phyloP scores from a whole-genome alignment of 2,113 vertebrate genomes.

The Apeltes quadracus region DNA sequence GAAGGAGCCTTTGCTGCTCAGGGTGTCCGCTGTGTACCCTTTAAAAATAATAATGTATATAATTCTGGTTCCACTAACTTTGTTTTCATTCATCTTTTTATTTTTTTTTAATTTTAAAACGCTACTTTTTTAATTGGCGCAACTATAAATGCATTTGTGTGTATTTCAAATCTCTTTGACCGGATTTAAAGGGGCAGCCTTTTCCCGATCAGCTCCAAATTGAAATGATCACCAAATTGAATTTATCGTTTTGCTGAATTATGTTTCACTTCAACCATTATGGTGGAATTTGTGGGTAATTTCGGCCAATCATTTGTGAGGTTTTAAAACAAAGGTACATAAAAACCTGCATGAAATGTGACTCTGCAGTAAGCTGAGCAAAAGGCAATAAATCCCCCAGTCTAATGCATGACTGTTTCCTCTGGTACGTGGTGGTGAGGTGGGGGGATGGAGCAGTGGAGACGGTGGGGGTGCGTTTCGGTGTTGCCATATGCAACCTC shows the following conservation, averaged over 20 bases:
- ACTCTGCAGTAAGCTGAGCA: conserved; percentile 84
- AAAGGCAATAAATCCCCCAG: conserved; percentile 91
- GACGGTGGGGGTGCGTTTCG: conserved; percentile 74
- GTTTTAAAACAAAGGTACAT: conserved; percentile 67
- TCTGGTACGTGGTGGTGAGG: conserved; percentile 88
- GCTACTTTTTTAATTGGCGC: not conserved
- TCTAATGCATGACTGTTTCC: conserved; percentile 94
- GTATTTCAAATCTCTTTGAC: not conserved
- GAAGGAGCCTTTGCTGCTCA: not conserved
- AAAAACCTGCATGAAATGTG: conserved; percentile 71
- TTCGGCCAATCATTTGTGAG: not conserved
- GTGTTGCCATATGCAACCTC: conserved; percentile 64
- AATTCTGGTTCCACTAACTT: not conserved
- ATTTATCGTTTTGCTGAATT: not conserved
- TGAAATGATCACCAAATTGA: not conserved
- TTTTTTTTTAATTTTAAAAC: no score
- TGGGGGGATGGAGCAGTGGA: conserved; percentile 83
- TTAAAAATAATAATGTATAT: no score
- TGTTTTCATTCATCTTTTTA: not conserved
- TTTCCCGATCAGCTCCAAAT: not conserved
- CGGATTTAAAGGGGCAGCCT: not conserved
- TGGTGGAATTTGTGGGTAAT: not conserved
- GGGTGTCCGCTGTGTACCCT: not conserved
- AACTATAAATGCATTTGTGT: not conserved
- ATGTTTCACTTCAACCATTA: not conserved